Conservation (phyloP, 2,797 vertebrate species). For the Meda fulgida region DNA sequence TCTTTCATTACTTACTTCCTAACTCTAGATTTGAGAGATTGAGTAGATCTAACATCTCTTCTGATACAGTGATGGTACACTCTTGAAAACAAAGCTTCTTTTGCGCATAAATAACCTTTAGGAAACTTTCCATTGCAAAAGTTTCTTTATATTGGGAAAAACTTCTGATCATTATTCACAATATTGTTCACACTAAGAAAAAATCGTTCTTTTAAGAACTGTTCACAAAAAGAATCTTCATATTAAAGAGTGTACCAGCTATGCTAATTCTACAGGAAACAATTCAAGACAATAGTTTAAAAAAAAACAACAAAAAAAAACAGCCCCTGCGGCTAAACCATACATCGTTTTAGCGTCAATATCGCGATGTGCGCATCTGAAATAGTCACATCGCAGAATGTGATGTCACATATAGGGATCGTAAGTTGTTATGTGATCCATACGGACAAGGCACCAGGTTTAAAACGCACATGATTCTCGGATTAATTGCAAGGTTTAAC, state of each 20-base stretch:
- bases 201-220: not conserved
- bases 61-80: not conserved
- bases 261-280: not conserved
- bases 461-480: not conserved
- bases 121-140: not conserved
- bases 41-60: not conserved
- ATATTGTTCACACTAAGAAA: not conserved
- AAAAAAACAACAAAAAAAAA: too few species aligned
- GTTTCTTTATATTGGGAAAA: not conserved
- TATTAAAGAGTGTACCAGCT: not conserved
- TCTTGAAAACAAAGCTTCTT: not conserved
- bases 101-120: not conserved
- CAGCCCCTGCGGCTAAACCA: not conserved
- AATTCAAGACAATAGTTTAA: too few species aligned
- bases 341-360: not conserved
- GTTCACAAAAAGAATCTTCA: not conserved
- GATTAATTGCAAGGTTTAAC: not conserved
- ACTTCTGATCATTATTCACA: not conserved
- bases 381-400: not conserved
- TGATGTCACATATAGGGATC: not conserved
- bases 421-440: not conserved
- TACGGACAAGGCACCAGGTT: not conserved
- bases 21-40: not conserved
- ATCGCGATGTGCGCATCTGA: not conserved
- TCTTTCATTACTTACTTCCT: slow-evolving; percentile 8